Percentiles rank a stretch among this genome's conserved stretches.
phyloP scores from a whole-genome alignment of 1,140 invertebrate species.

The Bombus polaris region DNA sequence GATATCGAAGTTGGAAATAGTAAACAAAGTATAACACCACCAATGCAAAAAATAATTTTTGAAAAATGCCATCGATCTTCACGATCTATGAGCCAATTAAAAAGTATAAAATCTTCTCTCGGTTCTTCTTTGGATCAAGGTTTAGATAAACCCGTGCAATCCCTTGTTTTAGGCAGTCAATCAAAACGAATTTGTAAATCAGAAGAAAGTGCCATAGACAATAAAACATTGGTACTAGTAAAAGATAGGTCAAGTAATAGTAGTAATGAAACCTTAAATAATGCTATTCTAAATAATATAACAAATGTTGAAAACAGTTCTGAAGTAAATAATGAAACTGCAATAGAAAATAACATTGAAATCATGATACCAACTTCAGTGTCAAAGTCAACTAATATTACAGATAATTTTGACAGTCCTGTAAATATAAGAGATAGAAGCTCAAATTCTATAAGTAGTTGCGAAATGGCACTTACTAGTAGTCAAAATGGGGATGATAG shows the following conservation, averaged over 20 bases:
- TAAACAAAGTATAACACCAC: constrained; percentile 75
- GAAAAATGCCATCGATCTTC: constrained; percentile 77
- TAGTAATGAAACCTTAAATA: constrained; percentile 75
- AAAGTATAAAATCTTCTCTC: constrained; percentile 74
- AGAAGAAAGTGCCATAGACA: constrained; percentile 80
- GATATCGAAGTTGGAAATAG: constrained; percentile 76
- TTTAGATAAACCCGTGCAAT: constrained; percentile 78
- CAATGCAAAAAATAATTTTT: constrained; percentile 77
- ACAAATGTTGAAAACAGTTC: constrained; percentile 28
- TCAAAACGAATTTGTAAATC: constrained; percentile 81
- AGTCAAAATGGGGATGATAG: constrained; percentile 77
- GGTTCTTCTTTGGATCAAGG: constrained; percentile 83
- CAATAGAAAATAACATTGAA: constrained; percentile 77
- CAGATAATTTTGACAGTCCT: constrained; percentile 66
- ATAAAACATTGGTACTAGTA: constrained; percentile 70
- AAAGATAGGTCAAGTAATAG: constrained; percentile 71
- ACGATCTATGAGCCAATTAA: constrained; percentile 76
- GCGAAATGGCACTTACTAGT: constrained; percentile 80
- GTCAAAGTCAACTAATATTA: constrained; percentile 69
- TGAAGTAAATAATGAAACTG: constrained; percentile 19
- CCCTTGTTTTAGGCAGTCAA: constrained; percentile 67
- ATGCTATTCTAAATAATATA: constrained; percentile 65
- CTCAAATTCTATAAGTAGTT: constrained; percentile 81
- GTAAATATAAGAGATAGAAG: constrained; percentile 74
- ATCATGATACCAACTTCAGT: constrained; percentile 80